Base-by-base conservation (phyloP, 37 sponge, comb jelly and placozoan genomes). In the Diacarnus erythraeanus region DNA sequence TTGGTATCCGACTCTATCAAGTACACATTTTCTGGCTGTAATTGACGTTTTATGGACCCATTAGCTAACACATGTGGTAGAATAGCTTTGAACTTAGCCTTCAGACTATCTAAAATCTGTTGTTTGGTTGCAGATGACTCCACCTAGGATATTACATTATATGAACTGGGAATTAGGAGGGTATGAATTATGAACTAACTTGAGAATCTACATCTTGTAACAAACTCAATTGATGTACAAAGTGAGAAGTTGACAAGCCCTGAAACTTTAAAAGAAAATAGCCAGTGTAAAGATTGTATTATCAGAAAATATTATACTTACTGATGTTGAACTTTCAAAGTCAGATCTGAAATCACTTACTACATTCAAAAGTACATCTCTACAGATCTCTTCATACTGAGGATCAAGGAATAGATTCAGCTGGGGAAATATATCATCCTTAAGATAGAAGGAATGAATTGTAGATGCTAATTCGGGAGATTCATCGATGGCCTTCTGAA, bases 401-500 rank as follows among this genome's bases (percentile, higher is more conserved):
- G 38, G 69, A 20, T 72, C 56, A 39, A 72, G n/a, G 39, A 72
- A 72, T 6, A n/a, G 25, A 6, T 22, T 57, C 6, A 75, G n/a
- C 54, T 26, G 34, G 3, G 75, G 75, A 31, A 75, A 22, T 54
- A 57, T 2, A 30, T 75, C 75, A 36, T 56, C 59, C 21, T 58
- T 75, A 6, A 17, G 8, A 35, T 54, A 75, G 26, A 75, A n/a
- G 15, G 75, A 75, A 35, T 75, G 75, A 56, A 75, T 30, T 3
- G 60, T 44, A 10, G 47, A 44, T 57, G 26, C 37, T 18, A 75
- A 75, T 31, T 75, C 75, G 6, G 59, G 59, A n/a, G 21, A 58
- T 20, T 44, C 59, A 9, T 47, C 54, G 12, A 58, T 57, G 20
- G 27, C 75, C 33, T 75, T 59, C 10, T 75, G 27, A 26, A 75